Base-by-base conservation (phyloP, 2,113 vertebrate species). In the Chaenogobius annularis region DNA sequence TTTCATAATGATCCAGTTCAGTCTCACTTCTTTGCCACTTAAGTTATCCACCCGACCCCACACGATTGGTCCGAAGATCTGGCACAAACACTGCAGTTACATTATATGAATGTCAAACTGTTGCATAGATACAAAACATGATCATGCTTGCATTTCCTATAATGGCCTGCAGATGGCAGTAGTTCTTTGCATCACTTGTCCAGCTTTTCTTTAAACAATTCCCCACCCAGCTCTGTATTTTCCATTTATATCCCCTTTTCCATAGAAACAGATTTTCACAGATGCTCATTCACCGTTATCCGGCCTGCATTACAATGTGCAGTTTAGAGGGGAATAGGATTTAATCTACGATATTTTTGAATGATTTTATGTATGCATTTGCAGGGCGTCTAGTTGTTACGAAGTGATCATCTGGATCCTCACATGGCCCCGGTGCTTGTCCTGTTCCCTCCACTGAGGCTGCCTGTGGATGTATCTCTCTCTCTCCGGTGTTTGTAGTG, bases 211-310 rank as follows among this genome's bases (percentile, higher is more conserved):
- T 31, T 67, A 67, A 72, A 56, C 52, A 11, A 20, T 72, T 74
- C 79, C 70, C 78, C 81, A 71, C 86, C 75, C 85, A 73, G 77
- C 56, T 50, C 70, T 76, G 56, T 81, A 66, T 79, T 88, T 90
- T 88, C 86, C 81, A 86, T 91, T 87, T 90, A 87, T 91, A 86
- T 86, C 86, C 72, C 72, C 77, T 88, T 89, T 88, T 72, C 73
- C 89, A 85, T 90, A 84, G 86, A 90, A 89, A 92, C 89, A 87
- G 74, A 81, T 80, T 84, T 86, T 72, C 66, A 69, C 72, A 67
- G 77, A 71, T 67, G 68, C 67, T 77, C 69, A 50, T 70, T 72
- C 68, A 48, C 72, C 20, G 61, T 74, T 84, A 68, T 59, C 50
- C 48, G 63, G 75, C 44, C 69, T 54, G 63, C 72, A 47, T 83